Evolutionary conservation across 1,140 invertebrate species (phyloP), one percentile per base, ranked within the genome.

Genomic region (Pseudomyrmex flavicornis): DNA sequence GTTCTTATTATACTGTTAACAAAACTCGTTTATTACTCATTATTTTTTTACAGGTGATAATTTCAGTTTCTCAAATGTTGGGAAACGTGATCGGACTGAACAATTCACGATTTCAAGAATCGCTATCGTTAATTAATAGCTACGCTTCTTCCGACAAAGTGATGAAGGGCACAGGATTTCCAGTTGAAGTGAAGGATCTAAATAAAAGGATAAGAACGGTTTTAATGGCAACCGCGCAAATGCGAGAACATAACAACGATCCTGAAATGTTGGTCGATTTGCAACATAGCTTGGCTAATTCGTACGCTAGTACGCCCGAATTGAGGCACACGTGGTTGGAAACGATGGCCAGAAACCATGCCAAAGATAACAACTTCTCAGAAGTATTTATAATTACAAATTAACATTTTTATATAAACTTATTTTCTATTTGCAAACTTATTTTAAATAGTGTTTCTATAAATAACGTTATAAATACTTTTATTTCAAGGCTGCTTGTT

Each of bases 241-340:
- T 99, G 96, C 96, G 97, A 72, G 98, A 98, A 90, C 96, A 98
- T 92, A 96, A 98, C 91, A 95, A 97, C 85, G 98, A 99, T 94
- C 97, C 98, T 12, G 98, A 99, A 92, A 97, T 98, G 94, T 91
- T 99, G 76, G 96, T 98, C 0, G 98, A 99, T 94, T 95, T 99
- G 54, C 98, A 99, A 93, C 97, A 99, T 91, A 98, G 98, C 89
- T 94, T 99, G 69, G 98, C 98, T 0, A 98, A 98, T 92, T 98
- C 98, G 0, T 99, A 99, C 93, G 97, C 98, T 62, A 98, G 98
- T 72, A 99, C 98, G 0, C 98, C 98, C 2, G 98, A 99, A 92
- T 94, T 99, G 59, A 94, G 98, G 2, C 97, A 98, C 92, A 99
- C 98, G 0, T 99, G 98, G 98, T 95, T 99, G 3, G 97, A 98